A percentile compares a stretch with the other conserved stretches of the same genome.
Evolutionary conservation across 1,140 invertebrate species (phyloP).

Genomic region (Ephestia elutella): DNA sequence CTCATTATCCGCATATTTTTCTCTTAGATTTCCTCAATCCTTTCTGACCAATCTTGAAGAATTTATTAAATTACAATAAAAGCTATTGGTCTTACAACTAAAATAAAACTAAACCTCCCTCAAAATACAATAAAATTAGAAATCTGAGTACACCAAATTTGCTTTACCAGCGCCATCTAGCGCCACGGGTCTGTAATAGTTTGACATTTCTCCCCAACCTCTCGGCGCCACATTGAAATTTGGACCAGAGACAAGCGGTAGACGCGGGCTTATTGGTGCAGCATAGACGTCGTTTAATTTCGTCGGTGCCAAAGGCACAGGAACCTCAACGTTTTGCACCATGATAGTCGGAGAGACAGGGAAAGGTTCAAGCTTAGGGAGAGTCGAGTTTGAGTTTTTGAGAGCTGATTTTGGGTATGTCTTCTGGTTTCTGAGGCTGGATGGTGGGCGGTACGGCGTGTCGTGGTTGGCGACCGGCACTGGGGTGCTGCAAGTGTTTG

Average conservation of each 20-base stretch:
- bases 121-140: slow-evolving; percentile 29
- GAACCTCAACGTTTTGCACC: slow-evolving; percentile 55
- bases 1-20: background rate
- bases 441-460: slow-evolving; percentile 69
- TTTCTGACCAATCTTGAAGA: background rate
- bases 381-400: slow-evolving; percentile 52
- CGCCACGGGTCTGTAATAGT: slow-evolving; percentile 80
- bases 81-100: slow-evolving; percentile 9
- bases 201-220: slow-evolving; percentile 81
- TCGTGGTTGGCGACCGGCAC: slow-evolving; percentile 72
- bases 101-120: slow-evolving; percentile 1
- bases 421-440: slow-evolving; percentile 62
- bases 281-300: slow-evolving; percentile 67
- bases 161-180: slow-evolving; percentile 74
- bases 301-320: slow-evolving; percentile 63
- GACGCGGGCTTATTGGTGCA: slow-evolving; percentile 53
- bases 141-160: slow-evolving; percentile 77
- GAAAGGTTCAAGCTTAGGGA: slow-evolving; percentile 71
- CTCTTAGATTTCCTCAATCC: background rate
- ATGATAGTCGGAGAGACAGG: slow-evolving; percentile 50
- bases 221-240: slow-evolving; percentile 89
- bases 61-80: slow-evolving; percentile 9
- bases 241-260: slow-evolving; percentile 60
- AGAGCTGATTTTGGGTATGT: slow-evolving; percentile 68
- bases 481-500: slow-evolving; percentile 61